These are phyloP conservation scores for Strigamia maritima DNA, from an alignment of 2,888 invertebrate species.

Conservation along the genomic window DNA sequence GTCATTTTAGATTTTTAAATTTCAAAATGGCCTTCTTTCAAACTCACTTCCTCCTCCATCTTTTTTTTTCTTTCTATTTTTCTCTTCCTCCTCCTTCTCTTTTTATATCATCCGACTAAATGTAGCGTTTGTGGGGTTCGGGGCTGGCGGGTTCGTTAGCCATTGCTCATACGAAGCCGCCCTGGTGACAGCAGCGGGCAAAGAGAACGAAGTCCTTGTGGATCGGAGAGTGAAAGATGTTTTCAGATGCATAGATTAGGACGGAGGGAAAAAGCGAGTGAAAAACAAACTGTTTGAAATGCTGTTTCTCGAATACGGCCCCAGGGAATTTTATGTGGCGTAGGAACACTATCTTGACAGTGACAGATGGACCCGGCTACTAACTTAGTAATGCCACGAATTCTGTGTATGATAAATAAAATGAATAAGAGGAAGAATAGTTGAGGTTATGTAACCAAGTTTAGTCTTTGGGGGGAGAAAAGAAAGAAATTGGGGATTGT, in stretches of 20 bases:
- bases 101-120: background rate
- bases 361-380: conserved; percentile 10
- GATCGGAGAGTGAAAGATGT: background rate
- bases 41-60: background rate
- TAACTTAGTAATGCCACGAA: background rate
- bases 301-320: conserved; percentile 1
- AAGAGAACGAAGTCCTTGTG: conserved; percentile 21
- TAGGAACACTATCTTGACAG: conserved; percentile 21
- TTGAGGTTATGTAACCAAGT: background rate
- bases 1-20: conserved; percentile 31
- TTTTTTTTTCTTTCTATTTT: background rate
- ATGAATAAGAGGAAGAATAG: background rate
- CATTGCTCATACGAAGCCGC: conserved; percentile 21
- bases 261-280: conserved; percentile 8
- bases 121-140: background rate
- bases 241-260: conserved; percentile 12
- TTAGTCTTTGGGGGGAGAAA: too few species aligned
- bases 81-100: background rate
- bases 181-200: conserved; percentile 21
- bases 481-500: too few species aligned
- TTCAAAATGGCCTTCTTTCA: conserved; percentile 28
- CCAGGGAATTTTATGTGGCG: background rate
- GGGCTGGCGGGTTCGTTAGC: background rate
- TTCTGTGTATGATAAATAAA: background rate
- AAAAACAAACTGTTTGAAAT: conserved; percentile 27